Conservation (phyloP, 2,113 vertebrate genomes). For the Salvator merianae region DNA sequence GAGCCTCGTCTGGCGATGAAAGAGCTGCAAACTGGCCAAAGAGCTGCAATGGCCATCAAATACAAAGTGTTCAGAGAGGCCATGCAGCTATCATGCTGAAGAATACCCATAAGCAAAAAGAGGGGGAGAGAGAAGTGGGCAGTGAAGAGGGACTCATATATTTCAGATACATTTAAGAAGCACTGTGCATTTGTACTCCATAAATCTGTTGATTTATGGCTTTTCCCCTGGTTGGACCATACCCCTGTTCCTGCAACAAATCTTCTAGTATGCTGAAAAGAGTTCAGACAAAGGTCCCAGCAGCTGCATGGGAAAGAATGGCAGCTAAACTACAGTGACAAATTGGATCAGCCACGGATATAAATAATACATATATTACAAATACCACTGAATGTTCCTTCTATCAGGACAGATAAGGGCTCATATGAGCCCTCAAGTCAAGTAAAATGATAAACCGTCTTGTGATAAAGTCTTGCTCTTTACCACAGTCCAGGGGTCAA, state of each 20-base stretch:
- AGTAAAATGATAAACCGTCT: slow-evolving; percentile 42
- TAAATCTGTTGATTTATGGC: slow-evolving; percentile 18
- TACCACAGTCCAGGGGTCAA: not conserved
- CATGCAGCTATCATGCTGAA: not conserved
- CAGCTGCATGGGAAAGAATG: slow-evolving; percentile 19
- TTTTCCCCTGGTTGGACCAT: slow-evolving; percentile 12
- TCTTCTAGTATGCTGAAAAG: slow-evolving; percentile 28
- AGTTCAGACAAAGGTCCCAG: not conserved
- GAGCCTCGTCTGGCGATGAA: not conserved
- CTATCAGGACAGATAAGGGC: not conserved
- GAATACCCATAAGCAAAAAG: not conserved
- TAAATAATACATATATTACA: slow-evolving; percentile 47
- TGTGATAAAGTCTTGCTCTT: slow-evolving; percentile 30
- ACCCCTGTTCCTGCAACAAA: not conserved
- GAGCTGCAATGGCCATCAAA: not conserved
- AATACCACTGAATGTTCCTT: slow-evolving; percentile 23
- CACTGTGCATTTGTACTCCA: not conserved
- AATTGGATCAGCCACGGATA: slow-evolving; percentile 37
- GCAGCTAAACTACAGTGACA: slow-evolving; percentile 38
- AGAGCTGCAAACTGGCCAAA: not conserved
- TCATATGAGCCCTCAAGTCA: slow-evolving; percentile 16
- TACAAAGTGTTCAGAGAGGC: not conserved
- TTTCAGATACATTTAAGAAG: slow-evolving; percentile 35
- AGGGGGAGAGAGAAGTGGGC: not conserved
- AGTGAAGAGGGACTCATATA: not conserved